Evolutionary conservation across 2,113 vertebrate genomes (phyloP), one percentile per base, ranked within the genome.

Genomic region (Megaleporinus macrocephalus): DNA sequence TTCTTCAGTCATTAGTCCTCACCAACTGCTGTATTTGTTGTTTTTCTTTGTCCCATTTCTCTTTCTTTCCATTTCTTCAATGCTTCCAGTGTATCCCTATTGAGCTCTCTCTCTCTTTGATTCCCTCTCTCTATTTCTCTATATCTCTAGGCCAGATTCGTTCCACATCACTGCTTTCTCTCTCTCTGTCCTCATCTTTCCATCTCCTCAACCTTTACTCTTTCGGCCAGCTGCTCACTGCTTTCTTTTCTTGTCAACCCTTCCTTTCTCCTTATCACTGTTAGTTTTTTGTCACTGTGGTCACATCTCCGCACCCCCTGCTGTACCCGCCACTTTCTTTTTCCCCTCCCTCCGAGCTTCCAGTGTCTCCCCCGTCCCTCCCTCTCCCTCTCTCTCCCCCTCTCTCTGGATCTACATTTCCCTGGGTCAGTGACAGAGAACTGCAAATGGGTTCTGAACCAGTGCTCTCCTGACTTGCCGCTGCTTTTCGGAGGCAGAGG

Each of bases 391-490:
- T 57, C 61, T 74, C 14, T 77, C 51, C 36, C 49, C 78, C 61
- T 73, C 41, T 83, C 47, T 65, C 55, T 55, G 20, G 33, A 79
- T 85, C 41, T 83, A 76, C 75, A 82, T 84, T 87, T 83, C 73
- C 62, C 73, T 77, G 78, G 85, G 77, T 83, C 85, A 86, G 62
- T 73, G 68, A 75, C 65, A 73, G 70, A 86, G 75, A 61, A 82
- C 71, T 79, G 65, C 81, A 79, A 76, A 85, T 83, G 55, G 76
- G 79, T 86, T 83, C 75, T 82, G 82, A 78, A 75, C 66, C 75
- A 49, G 16, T 79, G 66, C 61, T 81, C 85, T 66, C 29, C 71
- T 84, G 76, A 87, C 83, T 86, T 53, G 44, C 41, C 63, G 79
- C 20, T 51, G 76, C 80, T 83, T 53, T 80, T 61, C 57, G 53